Conservation (phyloP, 1,140 invertebrate species). For the Euglossa dilemma region DNA sequence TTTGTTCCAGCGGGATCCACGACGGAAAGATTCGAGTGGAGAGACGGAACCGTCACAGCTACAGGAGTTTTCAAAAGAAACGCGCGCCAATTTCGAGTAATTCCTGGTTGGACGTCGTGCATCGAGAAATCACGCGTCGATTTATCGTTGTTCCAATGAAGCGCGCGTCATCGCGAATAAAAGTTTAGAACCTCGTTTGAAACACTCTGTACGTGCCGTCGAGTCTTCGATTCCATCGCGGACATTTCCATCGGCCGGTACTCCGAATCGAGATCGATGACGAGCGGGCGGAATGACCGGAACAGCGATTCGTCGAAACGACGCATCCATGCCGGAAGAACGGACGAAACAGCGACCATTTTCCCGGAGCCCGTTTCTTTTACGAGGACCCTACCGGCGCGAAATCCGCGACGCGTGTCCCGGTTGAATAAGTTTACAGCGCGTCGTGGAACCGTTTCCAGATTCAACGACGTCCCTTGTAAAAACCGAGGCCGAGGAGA, state of each 20-base stretch:
- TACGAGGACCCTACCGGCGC: slow-evolving; percentile 21
- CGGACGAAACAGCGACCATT: background rate
- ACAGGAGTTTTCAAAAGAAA: background rate
- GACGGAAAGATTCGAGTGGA: background rate
- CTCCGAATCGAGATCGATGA: background rate
- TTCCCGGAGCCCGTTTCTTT: slow-evolving; percentile 8
- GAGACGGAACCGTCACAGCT: background rate
- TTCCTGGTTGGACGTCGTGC: no score
- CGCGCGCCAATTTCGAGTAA: background rate
- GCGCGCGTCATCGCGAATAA: background rate
- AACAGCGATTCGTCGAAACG: background rate
- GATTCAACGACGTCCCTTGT: slow-evolving; percentile 31
- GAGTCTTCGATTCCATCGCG: no score
- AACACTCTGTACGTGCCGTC: background rate
- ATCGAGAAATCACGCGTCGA: no score
- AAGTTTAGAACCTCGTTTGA: background rate
- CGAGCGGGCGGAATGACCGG: background rate
- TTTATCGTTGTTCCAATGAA: no score
- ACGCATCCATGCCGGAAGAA: background rate
- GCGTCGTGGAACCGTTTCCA: slow-evolving; percentile 7
- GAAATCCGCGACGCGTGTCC: slow-evolving; percentile 38
- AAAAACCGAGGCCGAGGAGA: slow-evolving; percentile 27
- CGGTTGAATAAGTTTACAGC: slow-evolving; percentile 45
- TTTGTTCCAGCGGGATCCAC: background rate
- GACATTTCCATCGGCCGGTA: no score